Evolutionary conservation across 2,888 invertebrate species (phyloP).

Genomic region (Thecophora atra): DNA sequence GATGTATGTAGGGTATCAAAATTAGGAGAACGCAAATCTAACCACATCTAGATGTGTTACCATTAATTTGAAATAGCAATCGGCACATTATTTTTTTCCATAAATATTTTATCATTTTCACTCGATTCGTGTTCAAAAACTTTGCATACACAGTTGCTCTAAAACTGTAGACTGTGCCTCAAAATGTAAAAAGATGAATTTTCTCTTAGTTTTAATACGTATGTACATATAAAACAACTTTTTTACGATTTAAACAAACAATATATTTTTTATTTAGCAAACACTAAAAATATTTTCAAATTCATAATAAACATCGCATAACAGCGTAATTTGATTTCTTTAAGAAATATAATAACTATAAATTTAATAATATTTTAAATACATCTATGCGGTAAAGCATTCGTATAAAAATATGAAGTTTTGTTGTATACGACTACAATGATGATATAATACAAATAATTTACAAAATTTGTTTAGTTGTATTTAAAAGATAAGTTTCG

Average conservation of each 20-base stretch:
- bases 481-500: constrained; percentile 17
- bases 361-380: constrained; percentile 43
- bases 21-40: too few species aligned
- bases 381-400: constrained; percentile 37
- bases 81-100: too few species aligned
- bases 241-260: constrained; percentile 28
- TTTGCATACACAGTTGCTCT: too few species aligned
- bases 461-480: constrained; percentile 28
- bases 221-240: too few species aligned
- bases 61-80: too few species aligned
- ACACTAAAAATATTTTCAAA: constrained; percentile 40
- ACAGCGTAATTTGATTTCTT: constrained; percentile 64
- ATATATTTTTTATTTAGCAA: constrained; percentile 21
- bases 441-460: constrained; percentile 38
- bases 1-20: too few species aligned
- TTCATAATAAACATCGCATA: constrained; percentile 62
- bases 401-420: constrained; percentile 41
- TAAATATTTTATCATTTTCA: too few species aligned
- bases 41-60: too few species aligned
- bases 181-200: too few species aligned
- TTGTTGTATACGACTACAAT: constrained; percentile 36
- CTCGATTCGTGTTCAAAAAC: too few species aligned
- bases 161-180: too few species aligned
- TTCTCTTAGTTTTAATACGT: too few species aligned
- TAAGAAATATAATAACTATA: constrained; percentile 62